Percentiles rank a stretch among this genome's conserved stretches.
Conservation (phyloP, 2,888 invertebrate genomes). For the Punctoribates punctum region DNA sequence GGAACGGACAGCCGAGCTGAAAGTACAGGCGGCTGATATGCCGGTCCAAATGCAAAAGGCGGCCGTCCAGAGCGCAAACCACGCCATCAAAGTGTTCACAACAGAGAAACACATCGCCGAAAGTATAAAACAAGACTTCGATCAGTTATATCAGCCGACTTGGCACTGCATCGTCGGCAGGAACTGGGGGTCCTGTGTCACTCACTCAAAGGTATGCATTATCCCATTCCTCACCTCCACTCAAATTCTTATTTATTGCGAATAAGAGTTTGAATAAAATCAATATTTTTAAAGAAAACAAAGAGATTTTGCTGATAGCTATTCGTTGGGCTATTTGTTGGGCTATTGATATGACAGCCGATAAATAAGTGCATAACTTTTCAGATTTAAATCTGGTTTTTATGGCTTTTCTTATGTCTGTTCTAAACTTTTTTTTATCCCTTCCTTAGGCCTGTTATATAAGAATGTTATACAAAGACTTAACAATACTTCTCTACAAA, state of each 20-base stretch:
- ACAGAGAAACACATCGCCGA: slow-evolving; percentile 50
- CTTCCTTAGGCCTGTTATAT: slow-evolving; percentile 46
- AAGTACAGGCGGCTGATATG: slow-evolving; percentile 50
- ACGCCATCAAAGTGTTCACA: slow-evolving; percentile 48
- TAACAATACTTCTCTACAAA: slow-evolving; percentile 49
- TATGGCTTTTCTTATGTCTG: too few relatives aligned
- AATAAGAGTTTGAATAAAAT: too few relatives aligned
- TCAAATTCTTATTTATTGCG: too few relatives aligned
- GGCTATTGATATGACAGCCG: too few relatives aligned
- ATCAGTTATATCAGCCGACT: slow-evolving; percentile 49
- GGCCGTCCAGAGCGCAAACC: slow-evolving; percentile 48
- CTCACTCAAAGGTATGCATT: slow-evolving; percentile 47
- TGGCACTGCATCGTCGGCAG: slow-evolving; percentile 51
- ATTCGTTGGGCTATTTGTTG: too few relatives aligned
- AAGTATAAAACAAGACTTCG: slow-evolving; percentile 50
- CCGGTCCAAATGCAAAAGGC: slow-evolving; percentile 49
- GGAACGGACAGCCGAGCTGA: slow-evolving; percentile 45
- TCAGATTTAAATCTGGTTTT: too few relatives aligned
- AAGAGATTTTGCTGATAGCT: too few relatives aligned
- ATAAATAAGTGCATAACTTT: too few relatives aligned
- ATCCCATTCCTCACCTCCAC: background rate
- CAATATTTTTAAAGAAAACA: too few relatives aligned
- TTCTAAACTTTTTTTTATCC: background rate
- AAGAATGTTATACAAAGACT: slow-evolving; percentile 48
- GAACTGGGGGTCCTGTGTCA: slow-evolving; percentile 50